Conservation (phyloP, 2,113 vertebrate species). For the Bolborhynchus lineola region DNA sequence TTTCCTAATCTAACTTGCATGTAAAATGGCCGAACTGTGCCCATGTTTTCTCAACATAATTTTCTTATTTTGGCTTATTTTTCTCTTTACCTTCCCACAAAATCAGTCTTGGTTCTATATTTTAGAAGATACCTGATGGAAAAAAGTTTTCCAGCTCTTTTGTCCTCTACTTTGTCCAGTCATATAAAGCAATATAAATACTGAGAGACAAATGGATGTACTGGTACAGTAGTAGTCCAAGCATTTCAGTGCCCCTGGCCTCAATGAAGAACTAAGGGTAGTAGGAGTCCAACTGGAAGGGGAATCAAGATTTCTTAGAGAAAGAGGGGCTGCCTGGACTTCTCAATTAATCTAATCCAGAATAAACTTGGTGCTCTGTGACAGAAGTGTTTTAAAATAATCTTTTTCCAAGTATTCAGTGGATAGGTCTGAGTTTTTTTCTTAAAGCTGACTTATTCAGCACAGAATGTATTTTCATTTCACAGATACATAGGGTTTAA, state of each 20-base stretch:
- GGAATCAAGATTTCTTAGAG: not conserved
- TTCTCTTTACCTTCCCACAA: not conserved
- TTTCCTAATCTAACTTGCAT: not conserved
- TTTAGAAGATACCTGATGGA: not conserved
- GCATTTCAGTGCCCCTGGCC: rapidly evolving
- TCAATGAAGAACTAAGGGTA: not conserved
- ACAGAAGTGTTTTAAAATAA: constrained; percentile 12
- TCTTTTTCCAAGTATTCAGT: not conserved
- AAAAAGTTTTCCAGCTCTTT: not conserved
- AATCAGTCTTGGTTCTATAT: not conserved
- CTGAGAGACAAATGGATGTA: not conserved
- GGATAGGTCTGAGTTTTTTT: not conserved
- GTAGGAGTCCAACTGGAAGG: not conserved
- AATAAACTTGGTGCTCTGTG: not conserved
- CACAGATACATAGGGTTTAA: constrained; percentile 49
- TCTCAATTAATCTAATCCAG: not conserved
- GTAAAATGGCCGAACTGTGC: not conserved
- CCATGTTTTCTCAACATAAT: not conserved
- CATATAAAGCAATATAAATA: not conserved
- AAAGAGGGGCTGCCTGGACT: not conserved
- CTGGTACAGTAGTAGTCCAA: not conserved
- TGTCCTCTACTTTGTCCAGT: not conserved
- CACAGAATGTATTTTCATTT: constrained; percentile 46
- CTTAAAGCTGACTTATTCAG: constrained; percentile 7
- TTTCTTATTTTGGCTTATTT: not conserved